A percentile compares a stretch with the other conserved stretches of the same genome.
Conservation (phyloP, 2,113 vertebrate genomes). For the Delphinus delphis region DNA sequence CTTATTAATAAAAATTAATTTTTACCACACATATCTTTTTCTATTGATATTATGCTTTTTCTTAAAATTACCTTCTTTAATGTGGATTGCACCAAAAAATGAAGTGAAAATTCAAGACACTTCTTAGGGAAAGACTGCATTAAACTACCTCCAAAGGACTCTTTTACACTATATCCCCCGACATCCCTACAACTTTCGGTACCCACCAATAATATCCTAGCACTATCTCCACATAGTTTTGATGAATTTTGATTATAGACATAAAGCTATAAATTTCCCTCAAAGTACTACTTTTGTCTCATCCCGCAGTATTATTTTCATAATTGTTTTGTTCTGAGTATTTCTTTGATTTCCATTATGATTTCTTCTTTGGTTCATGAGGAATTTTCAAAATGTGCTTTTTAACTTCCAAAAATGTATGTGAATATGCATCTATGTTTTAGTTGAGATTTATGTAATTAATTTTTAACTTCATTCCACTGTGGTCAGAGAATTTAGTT, state of each 20-base stretch:
- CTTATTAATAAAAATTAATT: background rate
- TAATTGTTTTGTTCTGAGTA: constrained; percentile 6
- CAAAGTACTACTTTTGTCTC: background rate
- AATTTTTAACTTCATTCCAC: constrained; percentile 20
- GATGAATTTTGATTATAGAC: background rate
- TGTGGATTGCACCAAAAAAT: background rate
- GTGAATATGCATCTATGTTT: background rate
- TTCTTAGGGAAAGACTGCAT: background rate
- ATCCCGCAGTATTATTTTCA: background rate
- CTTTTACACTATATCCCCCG: background rate
- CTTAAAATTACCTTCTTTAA: background rate
- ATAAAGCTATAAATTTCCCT: constrained; percentile 14
- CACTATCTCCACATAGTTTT: background rate
- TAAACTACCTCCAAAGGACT: background rate
- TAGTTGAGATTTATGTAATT: background rate
- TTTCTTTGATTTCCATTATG: background rate
- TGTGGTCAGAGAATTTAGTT: background rate
- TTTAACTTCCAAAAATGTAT: background rate
- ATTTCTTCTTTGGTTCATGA: constrained; percentile 4
- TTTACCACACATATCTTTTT: background rate
- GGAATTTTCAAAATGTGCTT: constrained; percentile 6
- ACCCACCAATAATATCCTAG: background rate
- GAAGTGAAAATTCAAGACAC: background rate
- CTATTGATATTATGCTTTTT: background rate
- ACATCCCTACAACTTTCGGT: background rate